Base-by-base conservation (phyloP, 2,113 vertebrate genomes). In the Pterophyllum scalare region DNA sequence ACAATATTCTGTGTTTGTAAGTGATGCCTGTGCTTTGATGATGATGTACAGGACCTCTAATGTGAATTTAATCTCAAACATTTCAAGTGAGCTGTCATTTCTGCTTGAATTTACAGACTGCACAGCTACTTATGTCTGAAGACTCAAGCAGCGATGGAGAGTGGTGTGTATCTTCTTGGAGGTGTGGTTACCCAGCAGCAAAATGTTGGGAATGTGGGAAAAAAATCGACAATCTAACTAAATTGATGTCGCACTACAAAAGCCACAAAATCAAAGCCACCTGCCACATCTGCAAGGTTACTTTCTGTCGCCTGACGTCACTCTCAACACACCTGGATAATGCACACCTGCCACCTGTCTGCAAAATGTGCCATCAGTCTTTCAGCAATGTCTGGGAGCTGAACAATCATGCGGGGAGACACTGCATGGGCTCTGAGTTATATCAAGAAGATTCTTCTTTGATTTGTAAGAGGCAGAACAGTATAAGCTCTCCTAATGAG, bases 141-240 rank as follows among this genome's bases (percentile, higher is more conserved):
- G 93, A 91, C 78, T 93, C 82, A 0, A 92, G 89, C 85, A 81
- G 79, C 1, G 89, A 94, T 31, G 93, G 83, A 3, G 83, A 82
- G n/a, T 77, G 77, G 70, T 10, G 17, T 76, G 7, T 3, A 52
- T 52, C 17, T 6, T 17, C 49, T 7, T 19, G 7, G 46, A 49
- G 15, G 46, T 6, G 12, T 31, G 46, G 33, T 26, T 19, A 31
- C 26, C 8, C 74, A 17, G 9, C n/a, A 60, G 67, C 19, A 0
- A 86, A 86, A 77, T 94, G 93, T 75, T 93, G 90, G 84, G 92
- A 94, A 77, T 94, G 93, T 85, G 93, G 91, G 9, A 58, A 93
- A 82, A 56, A 9, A 33, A 89, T 93, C 79, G 6, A n/a, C n/a
- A 84, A 67, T n/a, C 57, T 88, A 22, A 54, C 28, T 20, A 67